phyloP scores from a whole-genome alignment of 2,888 invertebrate species.

The Napeogenes sylphis region DNA sequence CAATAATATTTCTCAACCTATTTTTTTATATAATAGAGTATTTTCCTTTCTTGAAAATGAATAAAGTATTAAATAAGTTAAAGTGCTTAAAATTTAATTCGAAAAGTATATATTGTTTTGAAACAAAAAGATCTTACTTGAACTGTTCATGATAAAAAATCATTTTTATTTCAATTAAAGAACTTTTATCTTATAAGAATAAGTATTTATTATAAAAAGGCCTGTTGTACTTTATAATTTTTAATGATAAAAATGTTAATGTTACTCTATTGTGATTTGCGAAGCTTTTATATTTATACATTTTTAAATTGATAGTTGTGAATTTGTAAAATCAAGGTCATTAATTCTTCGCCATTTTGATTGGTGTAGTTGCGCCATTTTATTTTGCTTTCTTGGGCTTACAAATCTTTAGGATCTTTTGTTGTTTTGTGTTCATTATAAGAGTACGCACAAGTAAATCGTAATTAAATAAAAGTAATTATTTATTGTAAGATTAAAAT shows the following conservation, averaged over 20 bases:
- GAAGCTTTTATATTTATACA: not conserved
- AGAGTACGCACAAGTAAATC: slow-evolving; percentile 40
- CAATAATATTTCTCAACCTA: too few species aligned
- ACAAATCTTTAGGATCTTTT: slow-evolving; percentile 22
- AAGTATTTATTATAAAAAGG: too few species aligned
- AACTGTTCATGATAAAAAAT: too few species aligned
- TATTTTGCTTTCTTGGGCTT: slow-evolving; percentile 23
- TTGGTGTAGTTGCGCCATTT: slow-evolving; percentile 33
- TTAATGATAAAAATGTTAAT: not conserved
- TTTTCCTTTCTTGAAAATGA: too few species aligned
- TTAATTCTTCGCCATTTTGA: slow-evolving; percentile 48
- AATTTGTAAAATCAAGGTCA: slow-evolving; percentile 23
- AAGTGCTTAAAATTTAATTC: too few species aligned
- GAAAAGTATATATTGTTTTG: too few species aligned
- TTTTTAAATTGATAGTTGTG: slow-evolving; percentile 13
- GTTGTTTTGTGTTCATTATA: slow-evolving; percentile 53
- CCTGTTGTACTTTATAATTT: not conserved
- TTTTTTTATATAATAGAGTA: too few species aligned
- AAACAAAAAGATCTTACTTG: too few species aligned
- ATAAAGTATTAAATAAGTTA: too few species aligned
- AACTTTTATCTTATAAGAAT: too few species aligned
- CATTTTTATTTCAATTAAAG: too few species aligned
- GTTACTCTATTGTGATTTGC: not conserved
- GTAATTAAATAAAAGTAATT: slow-evolving; percentile 37
- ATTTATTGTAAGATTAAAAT: slow-evolving; percentile 67